These are phyloP conservation scores for Macrotus californicus DNA, from an alignment of 2,113 vertebrate genomes.

Conservation along the genomic window DNA sequence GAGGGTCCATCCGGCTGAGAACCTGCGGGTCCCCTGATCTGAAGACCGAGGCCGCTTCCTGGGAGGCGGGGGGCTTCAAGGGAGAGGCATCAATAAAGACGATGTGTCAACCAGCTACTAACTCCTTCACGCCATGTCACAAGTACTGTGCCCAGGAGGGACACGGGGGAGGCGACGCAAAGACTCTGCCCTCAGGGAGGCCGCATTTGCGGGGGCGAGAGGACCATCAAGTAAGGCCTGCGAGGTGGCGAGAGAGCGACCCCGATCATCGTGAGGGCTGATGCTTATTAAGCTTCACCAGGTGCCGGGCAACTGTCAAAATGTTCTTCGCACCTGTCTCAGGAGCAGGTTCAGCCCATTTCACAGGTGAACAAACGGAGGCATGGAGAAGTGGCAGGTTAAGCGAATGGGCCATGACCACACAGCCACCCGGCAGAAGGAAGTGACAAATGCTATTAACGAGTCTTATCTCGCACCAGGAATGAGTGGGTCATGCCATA, in stretches of 20 bases:
- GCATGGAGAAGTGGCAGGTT: neutral
- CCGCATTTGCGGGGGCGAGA: accelerated
- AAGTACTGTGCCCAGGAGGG: accelerated
- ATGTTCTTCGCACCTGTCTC: accelerated
- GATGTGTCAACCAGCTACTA: neutral
- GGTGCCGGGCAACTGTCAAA: accelerated
- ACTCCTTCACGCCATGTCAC: no score
- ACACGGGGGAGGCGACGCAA: neutral
- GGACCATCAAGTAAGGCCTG: no score
- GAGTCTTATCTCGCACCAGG: neutral
- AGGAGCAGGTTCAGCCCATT: neutral
- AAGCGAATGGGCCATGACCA: neutral
- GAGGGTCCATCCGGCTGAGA: accelerated
- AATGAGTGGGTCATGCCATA: neutral
- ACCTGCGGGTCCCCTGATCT: neutral
- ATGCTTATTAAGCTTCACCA: accelerated
- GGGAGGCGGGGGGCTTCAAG: no score
- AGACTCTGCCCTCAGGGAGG: no score
- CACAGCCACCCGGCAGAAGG: neutral
- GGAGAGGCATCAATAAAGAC: neutral
- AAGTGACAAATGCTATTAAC: accelerated
- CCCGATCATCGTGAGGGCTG: accelerated
- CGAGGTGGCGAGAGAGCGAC: accelerated
- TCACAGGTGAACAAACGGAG: neutral
- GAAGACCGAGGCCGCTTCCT: neutral